Evolutionary conservation across 2,888 invertebrate species (phyloP).

Genomic region (Cetonia aurata): DNA sequence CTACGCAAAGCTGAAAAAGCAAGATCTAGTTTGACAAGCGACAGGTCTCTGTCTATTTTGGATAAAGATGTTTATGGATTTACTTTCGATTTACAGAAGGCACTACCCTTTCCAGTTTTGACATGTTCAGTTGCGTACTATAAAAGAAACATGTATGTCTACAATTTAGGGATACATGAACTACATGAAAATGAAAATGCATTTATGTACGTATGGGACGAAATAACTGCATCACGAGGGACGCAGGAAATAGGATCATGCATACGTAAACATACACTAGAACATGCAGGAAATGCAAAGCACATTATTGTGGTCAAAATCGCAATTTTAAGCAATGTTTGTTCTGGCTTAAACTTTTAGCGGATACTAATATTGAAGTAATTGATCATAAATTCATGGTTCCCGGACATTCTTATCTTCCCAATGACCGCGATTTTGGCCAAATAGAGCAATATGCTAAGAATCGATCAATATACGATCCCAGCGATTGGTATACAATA

Average conservation of each 20-base stretch:
- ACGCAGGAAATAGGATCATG: constrained; percentile 51
- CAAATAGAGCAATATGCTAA: constrained; percentile 32
- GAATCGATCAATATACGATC: constrained; percentile 6
- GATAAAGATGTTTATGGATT: constrained; percentile 19
- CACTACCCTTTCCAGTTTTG: constrained; percentile 51
- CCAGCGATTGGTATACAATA: constrained; percentile 13
- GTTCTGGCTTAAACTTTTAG: constrained; percentile 27
- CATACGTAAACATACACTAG: constrained; percentile 24
- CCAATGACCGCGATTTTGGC: constrained; percentile 42
- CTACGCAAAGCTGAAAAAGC: constrained; percentile 42
- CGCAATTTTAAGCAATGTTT: constrained; percentile 36
- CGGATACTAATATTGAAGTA: constrained; percentile 1
- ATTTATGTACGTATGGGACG: constrained; percentile 57
- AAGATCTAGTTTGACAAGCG: constrained; percentile 29
- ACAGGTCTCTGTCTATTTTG: constrained; percentile 5
- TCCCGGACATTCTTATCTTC: constrained; percentile 38
- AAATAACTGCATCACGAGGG: constrained; percentile 57
- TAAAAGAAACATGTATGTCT: constrained; percentile 51
- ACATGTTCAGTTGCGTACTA: constrained; percentile 55
- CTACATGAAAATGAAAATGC: constrained; percentile 50
- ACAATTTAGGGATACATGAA: constrained; percentile 49
- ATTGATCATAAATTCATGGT: constrained; percentile 45
- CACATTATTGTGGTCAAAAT: constrained; percentile 42
- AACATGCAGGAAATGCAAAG: neutral
- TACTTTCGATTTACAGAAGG: constrained; percentile 48